A percentile compares a stretch with the other conserved stretches of the same genome.
These are phyloP conservation scores for Hyperoodon ampullatus DNA, from an alignment of 2,113 vertebrate genomes.

Conservation along the genomic window DNA sequence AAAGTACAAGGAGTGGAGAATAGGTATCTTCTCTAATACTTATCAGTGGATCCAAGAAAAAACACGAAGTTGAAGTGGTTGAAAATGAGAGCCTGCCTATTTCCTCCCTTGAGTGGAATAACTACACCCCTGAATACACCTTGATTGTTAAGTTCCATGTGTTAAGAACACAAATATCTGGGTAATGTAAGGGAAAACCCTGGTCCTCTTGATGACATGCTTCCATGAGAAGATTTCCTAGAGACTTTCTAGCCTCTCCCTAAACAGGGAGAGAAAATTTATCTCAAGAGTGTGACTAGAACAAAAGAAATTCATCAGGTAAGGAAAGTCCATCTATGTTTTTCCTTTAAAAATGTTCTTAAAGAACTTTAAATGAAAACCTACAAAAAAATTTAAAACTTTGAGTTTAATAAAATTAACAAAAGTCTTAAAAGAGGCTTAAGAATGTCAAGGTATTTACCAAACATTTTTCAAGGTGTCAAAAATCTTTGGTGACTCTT, in stretches of 20 bases:
- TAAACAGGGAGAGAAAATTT: neutral
- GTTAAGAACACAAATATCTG: neutral
- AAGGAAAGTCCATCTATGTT: neutral
- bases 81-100: neutral
- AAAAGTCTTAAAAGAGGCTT: neutral
- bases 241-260: neutral
- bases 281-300: neutral
- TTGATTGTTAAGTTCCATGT: rapidly evolving
- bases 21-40: neutral
- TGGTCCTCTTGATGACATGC: neutral
- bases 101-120: neutral
- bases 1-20: neutral
- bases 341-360: neutral
- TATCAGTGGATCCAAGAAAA: neutral
- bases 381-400: neutral
- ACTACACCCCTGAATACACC: rapidly evolving
- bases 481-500: neutral
- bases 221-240: neutral
- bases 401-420: neutral
- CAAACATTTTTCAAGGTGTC: neutral
- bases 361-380: neutral
- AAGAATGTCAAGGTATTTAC: neutral
- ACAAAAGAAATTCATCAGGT: neutral
- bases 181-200: neutral
- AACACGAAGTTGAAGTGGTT: too few species aligned